phyloP scores from a whole-genome alignment of 2,113 vertebrate species.

The Gnathonemus longibarbis region DNA sequence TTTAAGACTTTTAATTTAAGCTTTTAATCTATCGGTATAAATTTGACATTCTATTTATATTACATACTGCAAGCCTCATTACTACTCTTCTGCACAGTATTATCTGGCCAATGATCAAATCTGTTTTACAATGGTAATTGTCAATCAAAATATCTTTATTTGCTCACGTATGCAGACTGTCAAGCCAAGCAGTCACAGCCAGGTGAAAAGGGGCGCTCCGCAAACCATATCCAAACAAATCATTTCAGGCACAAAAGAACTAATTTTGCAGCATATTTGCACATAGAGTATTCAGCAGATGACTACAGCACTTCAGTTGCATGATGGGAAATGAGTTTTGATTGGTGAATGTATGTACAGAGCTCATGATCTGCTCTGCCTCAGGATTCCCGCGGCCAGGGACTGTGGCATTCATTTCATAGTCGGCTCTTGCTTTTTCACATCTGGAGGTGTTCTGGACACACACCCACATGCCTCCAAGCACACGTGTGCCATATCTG shows the following conservation, averaged over 20 bases:
- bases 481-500: neutral
- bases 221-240: neutral
- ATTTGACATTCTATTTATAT: neutral
- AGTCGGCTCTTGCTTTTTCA: neutral
- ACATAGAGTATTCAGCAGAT: neutral
- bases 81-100: neutral
- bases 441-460: neutral
- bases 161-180: neutral
- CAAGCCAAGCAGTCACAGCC: neutral
- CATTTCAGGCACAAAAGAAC: neutral
- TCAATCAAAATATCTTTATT: constrained; percentile 6
- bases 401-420: neutral
- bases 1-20: neutral
- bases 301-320: neutral
- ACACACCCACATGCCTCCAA: neutral
- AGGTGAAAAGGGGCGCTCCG: neutral
- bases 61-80: neutral
- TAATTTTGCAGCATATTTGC: neutral
- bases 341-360: neutral
- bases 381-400: neutral
- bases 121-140: neutral
- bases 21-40: neutral
- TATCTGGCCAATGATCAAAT: neutral
- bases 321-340: neutral
- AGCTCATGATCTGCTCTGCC: neutral